Conservation (phyloP, 2,797 vertebrate species). For the Poecilia velifera region DNA sequence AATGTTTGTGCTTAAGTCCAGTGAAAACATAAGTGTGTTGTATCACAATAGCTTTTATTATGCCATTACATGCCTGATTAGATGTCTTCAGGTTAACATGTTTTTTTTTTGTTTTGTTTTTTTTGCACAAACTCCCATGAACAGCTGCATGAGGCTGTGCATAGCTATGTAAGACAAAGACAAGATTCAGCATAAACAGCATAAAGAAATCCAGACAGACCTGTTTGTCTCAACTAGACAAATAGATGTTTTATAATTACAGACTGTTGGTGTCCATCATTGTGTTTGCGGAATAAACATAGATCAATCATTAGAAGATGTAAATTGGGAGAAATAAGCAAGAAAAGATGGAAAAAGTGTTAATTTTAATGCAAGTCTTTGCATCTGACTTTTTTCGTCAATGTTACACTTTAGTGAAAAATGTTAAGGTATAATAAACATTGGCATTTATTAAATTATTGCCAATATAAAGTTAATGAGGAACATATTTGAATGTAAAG, state of each 20-base stretch:
- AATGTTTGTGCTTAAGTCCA: conserved; percentile 12
- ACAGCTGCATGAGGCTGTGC: conserved; percentile 2
- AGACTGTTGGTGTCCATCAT: conserved; percentile 16
- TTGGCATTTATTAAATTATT: not conserved
- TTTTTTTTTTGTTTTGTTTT: not conserved
- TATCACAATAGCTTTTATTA: not conserved
- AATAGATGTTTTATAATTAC: conserved; percentile 21
- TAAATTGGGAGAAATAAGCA: conserved; percentile 1
- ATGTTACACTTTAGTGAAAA: not conserved
- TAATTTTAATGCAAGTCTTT: not conserved
- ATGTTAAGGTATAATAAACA: not conserved
- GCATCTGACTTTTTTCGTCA: conserved; percentile 52
- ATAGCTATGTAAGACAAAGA: conserved; percentile 15
- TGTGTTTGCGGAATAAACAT: conserved; percentile 20
- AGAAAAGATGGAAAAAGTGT: not conserved
- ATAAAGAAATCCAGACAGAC: conserved; percentile 26
- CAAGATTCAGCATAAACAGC: not conserved
- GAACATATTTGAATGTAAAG: not conserved
- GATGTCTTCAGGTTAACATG: not conserved
- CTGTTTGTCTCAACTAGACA: conserved; percentile 12
- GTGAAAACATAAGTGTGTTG: not conserved
- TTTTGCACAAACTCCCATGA: conserved; percentile 6
- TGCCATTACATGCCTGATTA: not conserved
- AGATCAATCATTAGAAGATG: conserved; percentile 11
- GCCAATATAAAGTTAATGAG: not conserved